Evolutionary conservation across 2,888 invertebrate species (phyloP), one percentile per base, ranked within the genome.

Genomic region (Suillia variegata): DNA sequence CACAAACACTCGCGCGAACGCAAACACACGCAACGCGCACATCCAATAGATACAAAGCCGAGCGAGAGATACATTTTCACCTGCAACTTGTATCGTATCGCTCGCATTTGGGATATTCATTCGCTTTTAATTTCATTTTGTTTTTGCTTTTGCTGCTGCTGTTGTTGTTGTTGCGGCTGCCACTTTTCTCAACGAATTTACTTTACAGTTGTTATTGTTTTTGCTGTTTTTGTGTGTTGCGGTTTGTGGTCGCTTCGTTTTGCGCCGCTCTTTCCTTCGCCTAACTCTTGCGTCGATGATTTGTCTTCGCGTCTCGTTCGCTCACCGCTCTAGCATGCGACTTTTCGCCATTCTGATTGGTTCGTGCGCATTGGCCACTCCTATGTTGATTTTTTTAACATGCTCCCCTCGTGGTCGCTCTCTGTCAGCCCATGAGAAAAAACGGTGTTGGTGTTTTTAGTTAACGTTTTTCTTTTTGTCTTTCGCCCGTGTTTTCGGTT

Each of bases 271-370:
- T 52, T 49, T 21, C 56, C 56, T 20, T 49, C 34, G 24, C n/a
- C n/a, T n/a, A n/a, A n/a, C n/a, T n/a, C n/a, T n/a, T n/a, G n/a
- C 49, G 49, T 15, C 54, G 31, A 45, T 26, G 10, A 38, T 47
- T 47, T 31, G 45, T 24, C 20, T 22, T 12, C 17, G 12, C 34
- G 50, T 58, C 48, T 56, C 58, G 33, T 59, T 62, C 51, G 53
- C 50, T 42, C 50, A 42, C 12, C 26, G 20, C 51, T 57, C 52
- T 33, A 52, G 57, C 52, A 52, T 33, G 51, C 38, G 12, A 56
- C 54, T 58, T 51, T 20, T n/a, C 49, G 42, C 13, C 51, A 49
- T 56, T 65, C 56, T 62, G 66, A 69, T 69, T 69, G 69, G 69
- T 56, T 56, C 52, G 45, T n/a, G n/a, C 52, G 47, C 48, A 53